Conservation (phyloP, 2,797 vertebrate species). For the Aselliscus stoliczkanus region DNA sequence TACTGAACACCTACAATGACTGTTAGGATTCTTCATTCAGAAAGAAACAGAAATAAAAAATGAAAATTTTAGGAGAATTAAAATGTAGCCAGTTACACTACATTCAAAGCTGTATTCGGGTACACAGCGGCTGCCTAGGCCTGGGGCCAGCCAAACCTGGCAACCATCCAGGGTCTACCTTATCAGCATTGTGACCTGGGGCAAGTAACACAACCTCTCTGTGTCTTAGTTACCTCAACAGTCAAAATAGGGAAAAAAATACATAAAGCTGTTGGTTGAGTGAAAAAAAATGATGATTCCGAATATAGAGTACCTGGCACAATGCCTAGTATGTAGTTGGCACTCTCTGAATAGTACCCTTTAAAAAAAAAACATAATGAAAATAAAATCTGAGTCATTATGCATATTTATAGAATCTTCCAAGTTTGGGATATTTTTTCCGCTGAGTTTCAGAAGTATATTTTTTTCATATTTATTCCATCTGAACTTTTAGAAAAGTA, state of each 20-base stretch:
- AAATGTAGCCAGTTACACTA: not conserved
- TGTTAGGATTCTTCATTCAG: constrained; percentile 61
- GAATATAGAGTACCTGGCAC: not conserved
- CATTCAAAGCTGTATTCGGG: not conserved
- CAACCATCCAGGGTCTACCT: not conserved
- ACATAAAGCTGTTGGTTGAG: not conserved
- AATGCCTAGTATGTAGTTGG: not conserved
- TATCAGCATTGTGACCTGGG: not conserved
- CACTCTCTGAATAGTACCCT: not conserved
- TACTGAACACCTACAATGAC: not conserved
- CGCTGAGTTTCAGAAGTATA: not conserved
- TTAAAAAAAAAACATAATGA: not conserved
- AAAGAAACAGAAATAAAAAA: constrained; percentile 68
- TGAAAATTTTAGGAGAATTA: constrained; percentile 41
- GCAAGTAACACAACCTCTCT: not conserved
- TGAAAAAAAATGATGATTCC: not conserved
- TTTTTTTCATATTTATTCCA: not conserved
- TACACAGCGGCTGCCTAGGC: not conserved
- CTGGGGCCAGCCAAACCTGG: not conserved
- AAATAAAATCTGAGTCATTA: constrained; percentile 7
- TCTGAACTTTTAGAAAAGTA: not conserved
- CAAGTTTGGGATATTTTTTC: not conserved
- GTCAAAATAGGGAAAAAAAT: not conserved
- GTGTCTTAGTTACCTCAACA: not conserved
- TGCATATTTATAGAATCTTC: not conserved